Base-by-base conservation (phyloP, 2,797 vertebrate species). In the Etheostoma nigrum region DNA sequence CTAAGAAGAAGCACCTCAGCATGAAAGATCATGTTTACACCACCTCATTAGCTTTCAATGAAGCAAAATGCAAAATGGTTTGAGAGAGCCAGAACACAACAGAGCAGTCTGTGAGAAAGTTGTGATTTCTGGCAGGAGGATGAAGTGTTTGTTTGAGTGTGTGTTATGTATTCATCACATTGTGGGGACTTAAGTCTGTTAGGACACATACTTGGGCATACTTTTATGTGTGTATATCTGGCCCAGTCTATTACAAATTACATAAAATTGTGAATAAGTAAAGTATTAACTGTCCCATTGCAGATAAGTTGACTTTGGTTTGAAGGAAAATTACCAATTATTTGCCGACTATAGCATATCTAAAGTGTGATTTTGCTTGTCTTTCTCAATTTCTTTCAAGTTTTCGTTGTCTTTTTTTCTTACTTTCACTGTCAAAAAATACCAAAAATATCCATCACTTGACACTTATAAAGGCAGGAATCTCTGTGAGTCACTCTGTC, bases 11-110 rank as follows among this genome's bases (percentile, higher is more conserved):
- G 60, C 79, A 88, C n/a, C 67, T 54, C 49, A 64, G 86, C 62
- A 55, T 87, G 74, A 88, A 74, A 79, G 55, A 85, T 83, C 52
- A 53, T 25, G 36, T 86, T 84, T 72, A 80, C 42, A 8, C 44
- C 80, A 75, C 77, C 85, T 89, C 88, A 91, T 90, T 89, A 87
- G 85, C 64, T 80, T 80, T 74, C 78, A 88, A 54, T 84, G 83
- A 84, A 86, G 81, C 83, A 86, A 84, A 88, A 88, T 67, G 66
- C 62, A 68, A 58, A 83, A 74, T 21, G 66, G 72, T 71, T 58
- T 36, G 30, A 13, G 15, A 71, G 77, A 58, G 73, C 33, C 55
- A 72, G 53, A 16, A 69, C 48, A 75, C 12, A 81, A 69, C 49
- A 36, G 67, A 64, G 74, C 6, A 19, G 57, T 60, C 58, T 75